phyloP scores from a whole-genome alignment of 2,797 vertebrate species.

The Urocyon cinereoargenteus region DNA sequence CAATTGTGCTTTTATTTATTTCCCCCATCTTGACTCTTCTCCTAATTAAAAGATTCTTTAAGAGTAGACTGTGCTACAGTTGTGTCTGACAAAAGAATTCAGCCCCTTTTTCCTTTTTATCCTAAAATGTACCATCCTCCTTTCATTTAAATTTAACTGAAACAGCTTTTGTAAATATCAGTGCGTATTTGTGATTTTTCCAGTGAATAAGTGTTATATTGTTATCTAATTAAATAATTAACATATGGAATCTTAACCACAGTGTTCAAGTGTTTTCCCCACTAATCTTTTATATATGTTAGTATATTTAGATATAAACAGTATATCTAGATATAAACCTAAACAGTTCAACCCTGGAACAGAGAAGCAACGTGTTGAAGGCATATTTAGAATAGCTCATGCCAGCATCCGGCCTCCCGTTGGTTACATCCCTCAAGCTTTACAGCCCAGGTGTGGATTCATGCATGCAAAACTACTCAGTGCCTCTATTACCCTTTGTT shows the following conservation, averaged over 20 bases:
- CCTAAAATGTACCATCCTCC: not conserved
- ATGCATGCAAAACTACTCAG: not conserved
- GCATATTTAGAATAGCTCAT: not conserved
- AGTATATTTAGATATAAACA: constrained; percentile 41
- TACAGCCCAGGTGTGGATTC: not conserved
- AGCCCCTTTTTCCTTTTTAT: not conserved
- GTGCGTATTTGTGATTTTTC: constrained; percentile 59
- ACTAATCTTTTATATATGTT: not conserved
- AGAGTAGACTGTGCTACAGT: not conserved
- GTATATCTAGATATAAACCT: not conserved
- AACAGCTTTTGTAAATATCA: constrained; percentile 66
- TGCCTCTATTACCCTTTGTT: not conserved
- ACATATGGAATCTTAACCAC: not conserved
- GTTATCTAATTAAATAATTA: constrained; percentile 48
- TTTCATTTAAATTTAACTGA: constrained; percentile 36
- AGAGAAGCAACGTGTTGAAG: constrained; percentile 24
- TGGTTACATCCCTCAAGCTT: not conserved
- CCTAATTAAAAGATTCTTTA: constrained; percentile 20
- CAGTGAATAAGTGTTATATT: constrained; percentile 38
- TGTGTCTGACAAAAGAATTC: constrained; percentile 3
- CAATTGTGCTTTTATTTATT: constrained; percentile 50
- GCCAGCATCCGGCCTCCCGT: not conserved
- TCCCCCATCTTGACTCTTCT: not conserved
- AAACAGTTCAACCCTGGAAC: not conserved
- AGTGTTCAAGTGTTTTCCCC: not conserved